Evolutionary conservation across 2,797 vertebrate species (phyloP).

Genomic region (Notamacropus eugenii): DNA sequence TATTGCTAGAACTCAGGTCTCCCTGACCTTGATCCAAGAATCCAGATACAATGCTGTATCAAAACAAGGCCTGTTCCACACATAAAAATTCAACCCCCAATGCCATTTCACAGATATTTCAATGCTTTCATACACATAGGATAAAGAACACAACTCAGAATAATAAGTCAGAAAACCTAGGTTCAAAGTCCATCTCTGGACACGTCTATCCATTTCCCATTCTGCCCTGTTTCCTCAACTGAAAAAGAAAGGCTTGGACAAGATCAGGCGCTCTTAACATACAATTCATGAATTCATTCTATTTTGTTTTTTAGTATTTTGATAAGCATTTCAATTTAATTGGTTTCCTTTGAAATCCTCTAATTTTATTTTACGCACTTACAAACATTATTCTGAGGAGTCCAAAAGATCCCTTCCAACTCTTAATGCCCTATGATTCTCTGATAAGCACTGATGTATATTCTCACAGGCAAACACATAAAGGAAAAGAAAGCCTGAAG

Average conservation of each 20-base stretch:
- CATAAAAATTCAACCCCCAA: background rate
- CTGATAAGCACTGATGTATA: background rate
- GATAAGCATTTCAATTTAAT: background rate
- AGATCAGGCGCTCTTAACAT: background rate
- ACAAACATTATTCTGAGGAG: background rate
- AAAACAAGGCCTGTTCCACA: background rate
- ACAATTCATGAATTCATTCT: background rate
- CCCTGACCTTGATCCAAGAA: background rate
- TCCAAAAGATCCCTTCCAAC: background rate
- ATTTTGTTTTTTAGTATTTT: background rate
- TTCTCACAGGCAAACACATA: background rate
- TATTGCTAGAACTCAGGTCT: background rate
- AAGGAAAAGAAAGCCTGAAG: background rate
- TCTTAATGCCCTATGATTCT: background rate
- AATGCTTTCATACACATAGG: background rate
- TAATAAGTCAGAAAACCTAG: background rate
- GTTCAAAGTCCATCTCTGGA: background rate
- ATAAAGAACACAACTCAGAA: background rate
- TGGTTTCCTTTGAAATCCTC: background rate
- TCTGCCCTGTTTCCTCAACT: background rate
- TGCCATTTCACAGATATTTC: background rate
- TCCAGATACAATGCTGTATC: background rate
- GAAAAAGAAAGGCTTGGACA: background rate
- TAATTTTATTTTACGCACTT: background rate
- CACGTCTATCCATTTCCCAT: background rate